phyloP scores from a whole-genome alignment of 2,888 invertebrate genomes.

The Heteropelma amictum region DNA sequence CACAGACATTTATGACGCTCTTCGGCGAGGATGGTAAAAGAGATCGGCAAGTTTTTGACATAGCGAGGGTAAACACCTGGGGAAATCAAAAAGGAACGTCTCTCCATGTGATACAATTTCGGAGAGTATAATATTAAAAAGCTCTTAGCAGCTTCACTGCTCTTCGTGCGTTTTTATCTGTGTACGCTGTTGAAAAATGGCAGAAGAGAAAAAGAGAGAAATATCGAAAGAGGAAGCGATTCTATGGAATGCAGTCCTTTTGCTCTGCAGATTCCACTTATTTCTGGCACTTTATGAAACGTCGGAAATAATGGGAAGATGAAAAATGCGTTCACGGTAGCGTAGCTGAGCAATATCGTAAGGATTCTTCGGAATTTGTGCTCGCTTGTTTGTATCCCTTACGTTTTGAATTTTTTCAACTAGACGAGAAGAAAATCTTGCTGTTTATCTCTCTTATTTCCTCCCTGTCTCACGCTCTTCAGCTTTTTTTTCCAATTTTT shows the following conservation, averaged over 20 bases:
- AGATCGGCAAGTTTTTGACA: slow-evolving; percentile 3
- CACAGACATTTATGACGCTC: too few relatives aligned
- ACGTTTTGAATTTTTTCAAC: slow-evolving; percentile 38
- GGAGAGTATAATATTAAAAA: slow-evolving; percentile 44
- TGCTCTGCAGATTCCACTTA: slow-evolving; percentile 10
- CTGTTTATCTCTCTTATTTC: not conserved
- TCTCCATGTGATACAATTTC: slow-evolving; percentile 35
- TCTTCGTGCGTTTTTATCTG: not conserved
- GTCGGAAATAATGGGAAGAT: not conserved
- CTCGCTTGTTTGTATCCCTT: slow-evolving; percentile 51
- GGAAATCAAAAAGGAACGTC: slow-evolving; percentile 46
- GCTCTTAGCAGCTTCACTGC: slow-evolving; percentile 32
- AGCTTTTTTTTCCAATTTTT: not conserved
- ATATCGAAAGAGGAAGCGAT: not conserved
- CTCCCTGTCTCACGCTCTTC: too few relatives aligned
- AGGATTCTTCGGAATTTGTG: slow-evolving; percentile 51
- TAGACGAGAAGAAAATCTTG: slow-evolving; percentile 20
- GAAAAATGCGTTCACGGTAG: not conserved
- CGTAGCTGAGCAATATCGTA: slow-evolving; percentile 3
- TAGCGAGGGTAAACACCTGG: slow-evolving; percentile 36
- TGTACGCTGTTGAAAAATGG: slow-evolving; percentile 24
- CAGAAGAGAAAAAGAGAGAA: not conserved
- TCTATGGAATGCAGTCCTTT: not conserved
- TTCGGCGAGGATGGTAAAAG: too few relatives aligned
- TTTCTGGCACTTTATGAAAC: slow-evolving; percentile 22